Evolutionary conservation across 2,888 invertebrate genomes (phyloP).

Genomic region (Rhorus exstirpatorius): DNA sequence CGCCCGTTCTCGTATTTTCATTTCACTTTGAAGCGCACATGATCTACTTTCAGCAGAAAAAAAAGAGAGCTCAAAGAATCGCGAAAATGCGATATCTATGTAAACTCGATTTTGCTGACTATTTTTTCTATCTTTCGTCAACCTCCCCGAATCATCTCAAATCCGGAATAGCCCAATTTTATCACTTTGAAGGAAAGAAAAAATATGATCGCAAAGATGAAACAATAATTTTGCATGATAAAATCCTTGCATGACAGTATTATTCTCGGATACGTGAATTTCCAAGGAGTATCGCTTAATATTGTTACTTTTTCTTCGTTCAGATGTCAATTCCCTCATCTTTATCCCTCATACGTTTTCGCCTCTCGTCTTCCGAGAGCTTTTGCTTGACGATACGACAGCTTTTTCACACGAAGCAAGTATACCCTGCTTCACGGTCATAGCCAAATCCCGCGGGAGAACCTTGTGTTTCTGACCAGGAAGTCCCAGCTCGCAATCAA

Average conservation of each 20-base stretch:
- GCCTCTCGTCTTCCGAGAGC: conserved; percentile 9
- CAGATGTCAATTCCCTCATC: conserved; percentile 56
- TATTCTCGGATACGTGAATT: conserved; percentile 9
- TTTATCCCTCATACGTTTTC: conserved; percentile 23
- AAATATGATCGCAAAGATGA: too few species aligned
- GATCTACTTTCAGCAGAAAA: background rate
- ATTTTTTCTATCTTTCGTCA: background rate
- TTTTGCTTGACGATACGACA: conserved; percentile 35
- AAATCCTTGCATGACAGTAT: background rate
- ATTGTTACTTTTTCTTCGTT: conserved; percentile 20
- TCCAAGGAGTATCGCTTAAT: conserved; percentile 14
- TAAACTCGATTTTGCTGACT: background rate
- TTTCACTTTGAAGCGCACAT: conserved; percentile 7
- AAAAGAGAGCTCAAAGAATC: background rate
- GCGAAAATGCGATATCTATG: background rate
- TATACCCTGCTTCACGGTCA: conserved; percentile 17
- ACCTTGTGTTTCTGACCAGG: conserved; percentile 58
- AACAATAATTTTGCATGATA: too few species aligned
- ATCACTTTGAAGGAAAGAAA: too few species aligned
- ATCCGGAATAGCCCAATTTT: too few species aligned
- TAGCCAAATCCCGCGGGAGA: conserved; percentile 57
- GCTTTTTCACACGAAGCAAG: conserved; percentile 35
- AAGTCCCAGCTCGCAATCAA: conserved; percentile 64
- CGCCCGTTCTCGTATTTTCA: conserved; percentile 4
- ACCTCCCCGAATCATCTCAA: too few species aligned